Conservation (phyloP, 2,888 invertebrate genomes). For the Pandemis corylana region DNA sequence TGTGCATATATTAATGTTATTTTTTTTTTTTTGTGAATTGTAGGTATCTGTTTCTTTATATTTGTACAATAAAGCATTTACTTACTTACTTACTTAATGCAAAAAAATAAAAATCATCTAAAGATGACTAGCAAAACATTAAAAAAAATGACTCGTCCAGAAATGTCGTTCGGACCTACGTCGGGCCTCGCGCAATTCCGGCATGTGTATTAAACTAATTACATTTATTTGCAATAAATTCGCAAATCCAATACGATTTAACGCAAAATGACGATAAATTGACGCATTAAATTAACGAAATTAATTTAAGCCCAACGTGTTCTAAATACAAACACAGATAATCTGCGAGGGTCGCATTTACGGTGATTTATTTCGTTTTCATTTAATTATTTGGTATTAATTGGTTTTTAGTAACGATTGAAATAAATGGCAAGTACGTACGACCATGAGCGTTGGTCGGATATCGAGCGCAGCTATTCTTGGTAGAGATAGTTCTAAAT, state of each 20-base stretch:
- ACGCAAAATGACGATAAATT: constrained; percentile 16
- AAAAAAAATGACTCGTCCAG: not conserved
- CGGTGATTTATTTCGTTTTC: constrained; percentile 23
- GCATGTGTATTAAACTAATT: constrained; percentile 10
- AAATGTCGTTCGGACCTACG: not conserved
- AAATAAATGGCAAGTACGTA: not conserved
- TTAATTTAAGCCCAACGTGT: constrained; percentile 29
- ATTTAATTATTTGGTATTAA: constrained; percentile 16
- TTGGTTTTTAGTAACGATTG: constrained; percentile 8
- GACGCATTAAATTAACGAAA: constrained; percentile 27
- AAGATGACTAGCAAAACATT: not conserved
- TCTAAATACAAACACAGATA: constrained; percentile 30
- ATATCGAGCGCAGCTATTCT: not conserved
- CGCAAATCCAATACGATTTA: constrained; percentile 15
- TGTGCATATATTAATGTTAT: no score
- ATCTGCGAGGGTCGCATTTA: constrained; percentile 22
- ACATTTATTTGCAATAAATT: constrained; percentile 16
- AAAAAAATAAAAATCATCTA: no score
- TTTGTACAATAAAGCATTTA: no score
- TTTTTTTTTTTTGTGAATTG: no score
- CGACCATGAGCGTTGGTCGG: not conserved
- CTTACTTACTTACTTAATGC: no score
- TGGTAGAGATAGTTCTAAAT: not conserved
- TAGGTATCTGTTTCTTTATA: no score
- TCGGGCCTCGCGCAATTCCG: not conserved